Conservation (phyloP, 92 coral and sea anemone genomes). For the Palythoa grandiflora region DNA sequence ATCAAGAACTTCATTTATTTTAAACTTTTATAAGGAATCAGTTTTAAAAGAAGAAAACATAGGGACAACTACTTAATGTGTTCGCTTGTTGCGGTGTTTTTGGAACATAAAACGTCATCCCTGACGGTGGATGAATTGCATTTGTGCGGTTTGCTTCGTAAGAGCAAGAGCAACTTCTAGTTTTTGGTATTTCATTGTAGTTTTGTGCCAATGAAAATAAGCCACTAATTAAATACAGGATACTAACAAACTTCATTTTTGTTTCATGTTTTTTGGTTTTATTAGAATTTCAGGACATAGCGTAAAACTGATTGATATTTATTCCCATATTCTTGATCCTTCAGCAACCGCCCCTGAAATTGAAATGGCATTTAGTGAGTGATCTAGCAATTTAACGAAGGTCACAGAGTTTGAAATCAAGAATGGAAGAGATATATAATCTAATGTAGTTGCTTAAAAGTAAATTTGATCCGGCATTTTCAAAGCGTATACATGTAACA, state of each 20-base stretch:
- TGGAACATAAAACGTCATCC: too few relatives aligned
- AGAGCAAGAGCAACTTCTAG: too few relatives aligned
- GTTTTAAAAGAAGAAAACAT: too few relatives aligned
- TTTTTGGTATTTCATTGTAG: too few relatives aligned
- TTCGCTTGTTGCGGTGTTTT: too few relatives aligned
- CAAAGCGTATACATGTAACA: background rate
- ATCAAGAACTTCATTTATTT: too few relatives aligned
- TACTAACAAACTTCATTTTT: background rate
- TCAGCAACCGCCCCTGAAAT: background rate
- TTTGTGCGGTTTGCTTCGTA: too few relatives aligned
- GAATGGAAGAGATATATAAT: background rate
- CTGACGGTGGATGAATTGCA: too few relatives aligned
- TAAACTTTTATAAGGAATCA: too few relatives aligned
- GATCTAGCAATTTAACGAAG: background rate
- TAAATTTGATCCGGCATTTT: background rate
- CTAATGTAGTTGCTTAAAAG: too few relatives aligned
- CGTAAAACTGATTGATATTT: background rate
- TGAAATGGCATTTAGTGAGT: background rate
- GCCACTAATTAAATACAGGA: background rate
- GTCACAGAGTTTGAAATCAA: background rate
- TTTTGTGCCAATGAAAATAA: background rate
- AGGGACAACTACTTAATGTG: too few relatives aligned
- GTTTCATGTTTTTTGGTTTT: too few relatives aligned
- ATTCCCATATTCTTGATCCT: background rate
- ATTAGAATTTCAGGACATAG: background rate